These are phyloP conservation scores for Bufotes viridis DNA, from an alignment of 2,797 vertebrate genomes.

Conservation along the genomic window DNA sequence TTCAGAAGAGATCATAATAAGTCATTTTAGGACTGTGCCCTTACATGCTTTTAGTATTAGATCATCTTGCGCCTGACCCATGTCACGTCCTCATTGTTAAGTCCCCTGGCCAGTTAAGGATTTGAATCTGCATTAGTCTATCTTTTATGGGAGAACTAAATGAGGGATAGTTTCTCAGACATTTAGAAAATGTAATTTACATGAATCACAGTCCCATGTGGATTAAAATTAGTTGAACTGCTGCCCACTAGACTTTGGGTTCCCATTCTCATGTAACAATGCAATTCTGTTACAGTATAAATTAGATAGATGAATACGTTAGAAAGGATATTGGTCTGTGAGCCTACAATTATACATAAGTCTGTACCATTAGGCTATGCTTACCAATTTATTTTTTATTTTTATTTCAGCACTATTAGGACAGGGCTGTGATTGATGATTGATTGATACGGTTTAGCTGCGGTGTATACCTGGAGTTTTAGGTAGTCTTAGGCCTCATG, in stretches of 20 bases:
- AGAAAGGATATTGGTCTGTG: neutral
- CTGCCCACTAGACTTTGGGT: slow-evolving; percentile 57
- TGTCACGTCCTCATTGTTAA: slow-evolving; percentile 21
- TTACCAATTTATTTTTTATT: neutral
- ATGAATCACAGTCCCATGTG: slow-evolving; percentile 63
- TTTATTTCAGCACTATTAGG: no score
- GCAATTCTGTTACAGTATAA: slow-evolving; percentile 36
- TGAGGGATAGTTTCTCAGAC: slow-evolving; percentile 63
- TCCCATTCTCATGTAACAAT: slow-evolving; percentile 60
- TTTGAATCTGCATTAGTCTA: slow-evolving; percentile 59
- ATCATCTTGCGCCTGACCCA: slow-evolving; percentile 57
- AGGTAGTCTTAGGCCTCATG: no score
- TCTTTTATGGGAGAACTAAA: slow-evolving; percentile 59
- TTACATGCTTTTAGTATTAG: slow-evolving; percentile 42
- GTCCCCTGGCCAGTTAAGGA: slow-evolving; percentile 46
- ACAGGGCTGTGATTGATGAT: no score
- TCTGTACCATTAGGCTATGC: neutral
- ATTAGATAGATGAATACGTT: neutral
- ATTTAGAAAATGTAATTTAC: slow-evolving; percentile 65
- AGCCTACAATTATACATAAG: neutral
- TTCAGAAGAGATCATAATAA: slow-evolving; percentile 41
- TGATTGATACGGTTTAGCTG: no score
- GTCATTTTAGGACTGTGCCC: slow-evolving; percentile 57
- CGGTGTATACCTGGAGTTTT: no score
- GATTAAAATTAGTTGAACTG: slow-evolving; percentile 60